Evolutionary conservation across 2,888 invertebrate genomes (phyloP), one percentile per base, ranked within the genome.

Genomic region (Octonoba sinensis): DNA sequence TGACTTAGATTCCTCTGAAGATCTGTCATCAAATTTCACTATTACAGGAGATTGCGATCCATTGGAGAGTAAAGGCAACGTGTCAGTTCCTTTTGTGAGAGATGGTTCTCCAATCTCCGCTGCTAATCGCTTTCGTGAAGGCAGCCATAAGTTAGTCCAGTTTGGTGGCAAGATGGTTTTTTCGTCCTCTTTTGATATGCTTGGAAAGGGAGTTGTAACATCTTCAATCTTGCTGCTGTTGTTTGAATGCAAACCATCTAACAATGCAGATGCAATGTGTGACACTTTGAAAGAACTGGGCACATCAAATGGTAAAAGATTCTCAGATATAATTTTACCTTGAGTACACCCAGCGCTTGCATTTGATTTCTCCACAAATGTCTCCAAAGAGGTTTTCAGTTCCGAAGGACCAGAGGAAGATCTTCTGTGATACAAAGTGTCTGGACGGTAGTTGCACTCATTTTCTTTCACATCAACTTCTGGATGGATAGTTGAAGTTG

Each of bases 361-460:
- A 11, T 11, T 15, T 8, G 57, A 44, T 59, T 54, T n/a, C 22
- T 36, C 36, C 1, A 44, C 11, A 44, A 57, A 20, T 51, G n/a
- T 47, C 22, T 47, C 44, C 22, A 62, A n/a, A 11, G 70, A 70
- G 3, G 65, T 16, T n/a, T 47, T 67, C 18, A 82, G 22, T 16
- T 71, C 72, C 2, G 76, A 75, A 8, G 81, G 81, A 49, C 82
- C 82, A 18, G 82, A 82, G 1, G 76, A 82, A 4, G 71, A 70
- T 47, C 82, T 51, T n/a, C 75, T 65, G 24, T 82, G 82, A 12
- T 74, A 62, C 12, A 73, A 70, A 8, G 11, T 44, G 1, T 47
- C 20, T 49, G 16, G 16, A 18, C 49, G 12, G 6, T 49, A 4
- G 16, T 66, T 51, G 20, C 15, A 12, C n/a, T 67, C 51, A 13